Percentiles rank a stretch among this genome's conserved stretches.
These are phyloP conservation scores for Sialis fuliginosa DNA, from an alignment of 2,888 invertebrate genomes.

Conservation along the genomic window DNA sequence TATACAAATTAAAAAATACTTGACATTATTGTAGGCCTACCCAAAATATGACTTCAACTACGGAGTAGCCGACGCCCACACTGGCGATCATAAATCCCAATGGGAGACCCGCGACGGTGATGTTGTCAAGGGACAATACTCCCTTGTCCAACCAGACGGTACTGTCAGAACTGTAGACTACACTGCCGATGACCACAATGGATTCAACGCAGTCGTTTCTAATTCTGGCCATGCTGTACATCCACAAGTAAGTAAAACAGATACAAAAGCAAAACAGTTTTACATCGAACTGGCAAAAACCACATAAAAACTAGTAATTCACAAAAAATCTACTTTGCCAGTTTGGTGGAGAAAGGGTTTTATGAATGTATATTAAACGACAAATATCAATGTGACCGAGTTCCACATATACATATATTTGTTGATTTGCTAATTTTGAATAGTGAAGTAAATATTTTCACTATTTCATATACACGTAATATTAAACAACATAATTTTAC, in stretches of 20 bases:
- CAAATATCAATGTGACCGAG: background rate
- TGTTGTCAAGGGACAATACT: slow-evolving; percentile 10
- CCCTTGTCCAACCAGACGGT: slow-evolving; percentile 10
- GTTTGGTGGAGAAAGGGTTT: too few relatives aligned
- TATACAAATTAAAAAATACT: too few relatives aligned
- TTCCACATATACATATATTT: too few relatives aligned
- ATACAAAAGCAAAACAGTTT: background rate
- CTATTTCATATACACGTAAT: too few relatives aligned
- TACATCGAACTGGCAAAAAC: too few relatives aligned
- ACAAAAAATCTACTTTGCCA: too few relatives aligned
- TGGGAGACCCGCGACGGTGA: slow-evolving; percentile 9
- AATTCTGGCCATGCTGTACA: slow-evolving; percentile 3
- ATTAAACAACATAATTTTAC: too few relatives aligned
- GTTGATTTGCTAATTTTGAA: too few relatives aligned
- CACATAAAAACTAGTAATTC: too few relatives aligned
- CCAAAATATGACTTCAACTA: slow-evolving; percentile 8
- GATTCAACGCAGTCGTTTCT: slow-evolving; percentile 5
- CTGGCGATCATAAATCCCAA: slow-evolving; percentile 6
- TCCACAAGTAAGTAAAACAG: background rate
- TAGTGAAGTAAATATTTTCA: too few relatives aligned
- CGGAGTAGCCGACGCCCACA: slow-evolving; percentile 5
- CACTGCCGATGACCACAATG: slow-evolving; percentile 4
- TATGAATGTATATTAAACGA: background rate
- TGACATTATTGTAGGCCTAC: slow-evolving; percentile 1
- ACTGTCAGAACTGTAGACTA: slow-evolving; percentile 5